Conservation (phyloP, 2,797 vertebrate genomes). For the Mastacembelus armatus region DNA sequence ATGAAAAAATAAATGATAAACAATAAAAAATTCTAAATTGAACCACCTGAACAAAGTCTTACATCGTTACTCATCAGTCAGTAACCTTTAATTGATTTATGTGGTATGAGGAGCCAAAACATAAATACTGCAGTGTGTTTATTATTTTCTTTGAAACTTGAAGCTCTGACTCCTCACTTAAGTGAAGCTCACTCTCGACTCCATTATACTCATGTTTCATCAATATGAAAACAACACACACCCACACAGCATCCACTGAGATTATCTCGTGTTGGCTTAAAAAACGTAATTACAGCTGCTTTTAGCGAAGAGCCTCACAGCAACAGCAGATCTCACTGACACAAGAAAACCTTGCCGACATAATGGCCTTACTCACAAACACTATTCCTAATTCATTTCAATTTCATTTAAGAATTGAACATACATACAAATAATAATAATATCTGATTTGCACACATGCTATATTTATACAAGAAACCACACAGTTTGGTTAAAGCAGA, state of each 20-base stretch:
- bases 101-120: background rate
- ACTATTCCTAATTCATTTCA: too few relatives aligned
- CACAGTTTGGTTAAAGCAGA: too few relatives aligned
- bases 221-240: background rate
- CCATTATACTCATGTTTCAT: background rate
- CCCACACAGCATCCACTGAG: conserved; percentile 7
- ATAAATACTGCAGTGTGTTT: background rate
- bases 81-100: background rate
- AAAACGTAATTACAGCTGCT: too few relatives aligned
- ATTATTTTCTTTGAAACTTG: conserved; percentile 3
- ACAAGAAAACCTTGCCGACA: background rate
- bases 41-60: background rate
- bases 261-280: background rate
- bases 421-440: too few relatives aligned
- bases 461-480: too few relatives aligned
- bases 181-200: background rate
- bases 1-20: background rate
- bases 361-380: background rate
- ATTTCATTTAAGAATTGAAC: too few relatives aligned
- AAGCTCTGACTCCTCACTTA: background rate
- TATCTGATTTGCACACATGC: too few relatives aligned
- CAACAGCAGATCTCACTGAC: background rate
- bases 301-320: too few relatives aligned
- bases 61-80: background rate
- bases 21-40: background rate